phyloP scores from a whole-genome alignment of 2,888 invertebrate genomes.

The Fabriciana adippe region DNA sequence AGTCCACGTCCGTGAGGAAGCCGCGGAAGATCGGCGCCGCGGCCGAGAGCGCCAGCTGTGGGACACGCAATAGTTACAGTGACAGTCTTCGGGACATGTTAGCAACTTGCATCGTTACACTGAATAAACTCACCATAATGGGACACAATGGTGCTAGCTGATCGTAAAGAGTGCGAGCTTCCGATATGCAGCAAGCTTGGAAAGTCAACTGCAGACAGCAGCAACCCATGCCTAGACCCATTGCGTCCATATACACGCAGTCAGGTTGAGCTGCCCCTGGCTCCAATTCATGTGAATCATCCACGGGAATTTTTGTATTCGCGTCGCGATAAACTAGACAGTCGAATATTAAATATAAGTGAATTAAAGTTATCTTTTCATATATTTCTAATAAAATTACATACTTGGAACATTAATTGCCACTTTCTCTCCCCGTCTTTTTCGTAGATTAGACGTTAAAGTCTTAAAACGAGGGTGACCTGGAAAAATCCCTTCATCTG shows the following conservation, averaged over 20 bases:
- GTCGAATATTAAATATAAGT: neutral
- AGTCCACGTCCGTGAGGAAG: slow-evolving; percentile 96
- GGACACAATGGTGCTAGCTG: slow-evolving; percentile 98
- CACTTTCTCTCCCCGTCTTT: slow-evolving; percentile 96
- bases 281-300: slow-evolving; percentile 85
- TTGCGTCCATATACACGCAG: slow-evolving; percentile 98
- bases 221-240: slow-evolving; percentile 99
- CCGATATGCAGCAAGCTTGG: slow-evolving; percentile 97
- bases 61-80: slow-evolving; percentile 92
- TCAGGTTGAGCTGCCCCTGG: slow-evolving; percentile 88
- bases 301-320: slow-evolving; percentile 93
- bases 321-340: slow-evolving; percentile 92
- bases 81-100: slow-evolving; percentile 53
- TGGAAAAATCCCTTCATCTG: slow-evolving; percentile 95
- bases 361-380: neutral
- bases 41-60: slow-evolving; percentile 95
- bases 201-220: slow-evolving; percentile 98
- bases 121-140: slow-evolving; percentile 89
- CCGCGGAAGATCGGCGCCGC: slow-evolving; percentile 98
- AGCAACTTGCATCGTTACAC: slow-evolving; percentile 97
- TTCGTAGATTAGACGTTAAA: slow-evolving; percentile 95
- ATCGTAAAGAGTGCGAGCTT: slow-evolving; percentile 97
- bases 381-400: slow-evolving; percentile 23
- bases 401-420: slow-evolving; percentile 97
- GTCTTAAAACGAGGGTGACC: slow-evolving; percentile 98